phyloP scores from a whole-genome alignment of 2,113 vertebrate genomes.

The Periophthalmus modestus region DNA sequence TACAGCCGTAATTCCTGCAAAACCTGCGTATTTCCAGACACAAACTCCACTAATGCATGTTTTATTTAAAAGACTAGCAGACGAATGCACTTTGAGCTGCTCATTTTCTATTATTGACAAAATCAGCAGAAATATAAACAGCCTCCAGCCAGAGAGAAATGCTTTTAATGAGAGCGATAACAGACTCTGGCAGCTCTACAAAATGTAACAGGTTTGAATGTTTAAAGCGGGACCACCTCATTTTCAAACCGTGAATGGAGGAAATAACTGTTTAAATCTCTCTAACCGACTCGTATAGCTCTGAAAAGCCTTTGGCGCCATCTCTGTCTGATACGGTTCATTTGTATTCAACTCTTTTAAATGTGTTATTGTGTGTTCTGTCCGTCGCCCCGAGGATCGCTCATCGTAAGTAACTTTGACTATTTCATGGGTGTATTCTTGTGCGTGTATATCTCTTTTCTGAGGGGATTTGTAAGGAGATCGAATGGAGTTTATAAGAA shows the following conservation, averaged over 20 bases:
- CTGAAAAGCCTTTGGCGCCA: too few relatives aligned
- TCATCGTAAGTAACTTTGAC: too few relatives aligned
- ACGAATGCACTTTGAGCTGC: constrained; percentile 44
- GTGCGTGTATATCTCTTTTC: too few relatives aligned
- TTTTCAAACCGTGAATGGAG: background rate
- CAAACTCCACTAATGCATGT: constrained; percentile 29
- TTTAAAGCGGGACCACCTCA: constrained; percentile 19
- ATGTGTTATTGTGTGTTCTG: too few relatives aligned
- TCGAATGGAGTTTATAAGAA: too few relatives aligned
- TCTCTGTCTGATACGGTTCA: too few relatives aligned
- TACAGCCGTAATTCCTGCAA: background rate
- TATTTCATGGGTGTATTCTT: too few relatives aligned
- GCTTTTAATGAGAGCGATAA: constrained; percentile 53
- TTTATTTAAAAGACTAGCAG: constrained; percentile 31
- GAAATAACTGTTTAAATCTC: constrained; percentile 9
- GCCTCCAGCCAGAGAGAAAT: constrained; percentile 38
- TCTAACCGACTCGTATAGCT: too few relatives aligned
- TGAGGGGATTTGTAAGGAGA: too few relatives aligned
- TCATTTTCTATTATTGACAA: constrained; percentile 62
- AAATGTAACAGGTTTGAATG: constrained; percentile 49
- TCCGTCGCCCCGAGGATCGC: too few relatives aligned
- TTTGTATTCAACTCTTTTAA: too few relatives aligned
- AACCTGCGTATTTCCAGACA: background rate
- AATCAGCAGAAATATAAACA: constrained; percentile 47
- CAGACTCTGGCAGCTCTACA: constrained; percentile 22